Evolutionary conservation across 2,797 vertebrate species (phyloP).

Genomic region (Anguilla pacifica): DNA sequence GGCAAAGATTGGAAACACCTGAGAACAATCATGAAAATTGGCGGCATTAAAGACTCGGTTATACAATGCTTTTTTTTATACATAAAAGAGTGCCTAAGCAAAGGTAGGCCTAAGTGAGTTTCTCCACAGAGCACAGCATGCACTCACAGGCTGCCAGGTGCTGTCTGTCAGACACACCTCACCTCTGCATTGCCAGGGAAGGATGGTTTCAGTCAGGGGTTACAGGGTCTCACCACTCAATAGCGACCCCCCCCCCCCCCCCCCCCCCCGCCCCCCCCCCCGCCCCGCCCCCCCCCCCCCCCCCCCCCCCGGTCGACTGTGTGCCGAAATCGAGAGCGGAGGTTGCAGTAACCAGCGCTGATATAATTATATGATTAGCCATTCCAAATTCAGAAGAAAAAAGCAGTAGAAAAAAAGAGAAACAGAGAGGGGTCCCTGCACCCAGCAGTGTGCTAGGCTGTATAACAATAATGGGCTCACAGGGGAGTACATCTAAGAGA

Average conservation of each 20-base stretch:
- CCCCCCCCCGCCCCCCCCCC: too few relatives aligned
- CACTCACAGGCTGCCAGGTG: background rate
- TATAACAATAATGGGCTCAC: too few relatives aligned
- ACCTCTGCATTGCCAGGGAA: background rate
- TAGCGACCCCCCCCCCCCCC: too few relatives aligned
- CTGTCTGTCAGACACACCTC: background rate
- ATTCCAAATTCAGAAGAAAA: background rate
- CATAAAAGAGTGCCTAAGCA: background rate
- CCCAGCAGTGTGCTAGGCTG: background rate
- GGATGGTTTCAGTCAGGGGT: background rate
- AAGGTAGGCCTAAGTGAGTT: background rate
- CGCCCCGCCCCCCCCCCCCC: too few relatives aligned
- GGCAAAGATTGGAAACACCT: slow-evolving; percentile 5
- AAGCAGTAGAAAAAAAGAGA: too few relatives aligned
- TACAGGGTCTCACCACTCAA: too few relatives aligned
- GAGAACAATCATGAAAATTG: background rate
- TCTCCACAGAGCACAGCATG: background rate
- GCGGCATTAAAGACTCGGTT: background rate
- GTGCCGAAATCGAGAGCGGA: background rate
- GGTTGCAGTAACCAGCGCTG: background rate
- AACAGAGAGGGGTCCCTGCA: background rate
- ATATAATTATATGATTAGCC: background rate
- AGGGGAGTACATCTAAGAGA: background rate
- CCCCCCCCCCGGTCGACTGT: too few relatives aligned
- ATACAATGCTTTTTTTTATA: background rate